Percentiles rank a stretch among this genome's conserved stretches.
phyloP scores from a whole-genome alignment of 2,797 vertebrate genomes.

The Hybognathus amarus region DNA sequence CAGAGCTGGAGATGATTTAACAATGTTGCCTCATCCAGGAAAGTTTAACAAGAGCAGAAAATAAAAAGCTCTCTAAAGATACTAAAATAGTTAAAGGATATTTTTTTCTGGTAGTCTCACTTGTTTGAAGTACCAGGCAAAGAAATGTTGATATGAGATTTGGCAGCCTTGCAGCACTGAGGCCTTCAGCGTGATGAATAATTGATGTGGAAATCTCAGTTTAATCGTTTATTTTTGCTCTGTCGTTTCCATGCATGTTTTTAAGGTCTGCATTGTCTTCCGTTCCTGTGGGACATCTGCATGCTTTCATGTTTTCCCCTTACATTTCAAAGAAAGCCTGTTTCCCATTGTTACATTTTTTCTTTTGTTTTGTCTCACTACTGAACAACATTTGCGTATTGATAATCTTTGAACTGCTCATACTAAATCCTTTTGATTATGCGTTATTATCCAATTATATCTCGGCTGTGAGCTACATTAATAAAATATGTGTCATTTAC shows the following conservation, averaged over 20 bases:
- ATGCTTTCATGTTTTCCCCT: conserved; percentile 14
- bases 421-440: conserved; percentile 15
- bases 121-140: conserved; percentile 51
- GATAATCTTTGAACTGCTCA: not conserved
- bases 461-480: not conserved
- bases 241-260: conserved; percentile 43
- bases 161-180: conserved; percentile 57
- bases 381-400: conserved; percentile 2
- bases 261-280: conserved; percentile 57
- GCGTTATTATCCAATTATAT: not conserved
- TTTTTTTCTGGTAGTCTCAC: conserved; percentile 54
- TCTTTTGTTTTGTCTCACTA: not conserved
- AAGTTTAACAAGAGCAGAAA: conserved; percentile 26
- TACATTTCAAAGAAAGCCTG: conserved; percentile 42
- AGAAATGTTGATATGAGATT: conserved; percentile 62
- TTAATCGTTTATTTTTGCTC: conserved; percentile 45
- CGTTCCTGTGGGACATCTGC: conserved; percentile 39
- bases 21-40: not conserved
- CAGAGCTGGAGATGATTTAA: not conserved
- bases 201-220: conserved; percentile 62
- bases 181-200: conserved; percentile 57
- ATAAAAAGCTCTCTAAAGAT: not conserved
- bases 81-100: conserved; percentile 7
- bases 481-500: not conserved
- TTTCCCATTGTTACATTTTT: conserved; percentile 28